These are phyloP conservation scores for Neodiprion pinetum DNA, from an alignment of 1,140 invertebrate genomes.

Conservation along the genomic window DNA sequence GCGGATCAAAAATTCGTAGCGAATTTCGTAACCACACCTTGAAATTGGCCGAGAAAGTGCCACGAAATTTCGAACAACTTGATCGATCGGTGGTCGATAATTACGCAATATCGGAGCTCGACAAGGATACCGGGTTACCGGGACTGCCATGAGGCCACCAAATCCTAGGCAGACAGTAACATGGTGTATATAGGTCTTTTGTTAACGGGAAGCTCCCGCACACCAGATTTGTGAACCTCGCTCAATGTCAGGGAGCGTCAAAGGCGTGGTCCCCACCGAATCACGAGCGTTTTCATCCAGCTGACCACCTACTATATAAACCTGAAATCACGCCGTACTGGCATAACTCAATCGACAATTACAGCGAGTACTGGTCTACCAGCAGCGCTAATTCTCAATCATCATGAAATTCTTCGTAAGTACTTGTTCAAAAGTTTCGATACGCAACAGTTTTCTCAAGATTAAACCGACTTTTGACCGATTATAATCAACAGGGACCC, in stretches of 20 bases:
- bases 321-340: neutral
- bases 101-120: neutral
- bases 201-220: constrained; percentile 9
- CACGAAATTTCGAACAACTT: neutral
- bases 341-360: neutral
- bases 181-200: neutral
- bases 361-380: constrained; percentile 13
- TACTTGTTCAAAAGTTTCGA: neutral
- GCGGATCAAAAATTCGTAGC: too few species aligned
- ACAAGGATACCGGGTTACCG: neutral
- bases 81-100: neutral
- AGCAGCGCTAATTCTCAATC: constrained; percentile 15
- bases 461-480: too few species aligned
- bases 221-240: neutral
- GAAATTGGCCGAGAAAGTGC: neutral
- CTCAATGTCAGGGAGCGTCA: constrained; percentile 12
- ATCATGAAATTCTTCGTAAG: neutral
- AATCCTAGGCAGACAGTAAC: neutral
- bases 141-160: neutral
- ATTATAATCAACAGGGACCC: too few species aligned
- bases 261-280: constrained; percentile 10
- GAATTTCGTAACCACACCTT: too few species aligned
- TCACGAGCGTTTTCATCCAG: neutral
- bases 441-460: too few species aligned
- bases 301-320: constrained; percentile 9